Evolutionary conservation across 2,113 vertebrate species (phyloP), one percentile per base, ranked within the genome.

Genomic region (Abramis brama): DNA sequence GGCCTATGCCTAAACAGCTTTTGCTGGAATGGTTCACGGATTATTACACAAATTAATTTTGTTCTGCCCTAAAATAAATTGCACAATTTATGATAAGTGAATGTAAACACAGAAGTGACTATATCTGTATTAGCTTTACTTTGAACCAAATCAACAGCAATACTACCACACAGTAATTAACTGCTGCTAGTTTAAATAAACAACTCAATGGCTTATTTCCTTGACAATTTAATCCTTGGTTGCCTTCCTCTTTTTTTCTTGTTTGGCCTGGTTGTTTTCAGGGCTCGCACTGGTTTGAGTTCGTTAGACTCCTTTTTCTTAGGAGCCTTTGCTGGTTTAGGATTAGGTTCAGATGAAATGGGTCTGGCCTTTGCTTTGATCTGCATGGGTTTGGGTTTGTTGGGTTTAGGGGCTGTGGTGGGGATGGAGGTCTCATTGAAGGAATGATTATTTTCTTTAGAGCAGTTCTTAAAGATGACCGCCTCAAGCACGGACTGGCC

Each of bases 401-500:
- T 89, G 13, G 71, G 19, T 86, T 90, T 91, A 30, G 47, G 55
- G 81, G 68, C 45, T 59, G 25, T 68, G 2, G 57, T 5, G 5
- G 43, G 15, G 39, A 50, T 39, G 25, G 19, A 57, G 23, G 36
- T 55, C 36, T 64, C 74, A 23, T 85, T 36, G 5, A 55, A 36
- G 47, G 83, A 57, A 47, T 78, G 47, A 81, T 25, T 70, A 7
- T 64, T 71, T 90, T 88, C 92, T 30, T 93, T 94, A 4, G 88
- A 93, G 83, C 97, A 99, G 79, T 89, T 93, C 82, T 89, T 92
- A 76, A 97, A 98, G 30, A 92, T 64, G 0, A 90, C 73, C 73
- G 94, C 89, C 4, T 95, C 93, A 88, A 88, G 92, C 87, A 98
- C 94, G 36, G 91, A 95, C 89, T 94, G 93, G 62, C 96, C 96